Percentiles rank a stretch among this genome's conserved stretches.
phyloP scores from a whole-genome alignment of 2,113 vertebrate genomes.

The Stercorarius parasiticus region DNA sequence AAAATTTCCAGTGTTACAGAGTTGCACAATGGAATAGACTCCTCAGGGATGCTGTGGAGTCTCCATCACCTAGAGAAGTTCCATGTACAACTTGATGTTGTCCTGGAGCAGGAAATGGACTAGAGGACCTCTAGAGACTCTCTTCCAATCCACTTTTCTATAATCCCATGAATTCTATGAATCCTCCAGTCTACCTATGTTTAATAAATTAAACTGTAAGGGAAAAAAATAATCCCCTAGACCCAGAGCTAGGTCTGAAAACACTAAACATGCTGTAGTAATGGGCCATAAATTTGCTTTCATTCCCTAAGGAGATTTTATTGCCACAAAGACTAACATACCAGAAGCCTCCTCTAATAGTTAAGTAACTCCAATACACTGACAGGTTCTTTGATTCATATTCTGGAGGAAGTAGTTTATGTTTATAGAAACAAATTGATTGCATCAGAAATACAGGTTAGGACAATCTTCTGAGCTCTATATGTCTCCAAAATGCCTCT shows the following conservation, averaged over 20 bases:
- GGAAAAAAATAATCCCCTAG: background rate
- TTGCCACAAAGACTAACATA: constrained; percentile 7
- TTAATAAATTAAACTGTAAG: constrained; percentile 17
- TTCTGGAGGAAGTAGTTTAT: background rate
- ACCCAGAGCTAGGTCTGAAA: background rate
- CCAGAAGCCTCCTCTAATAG: background rate
- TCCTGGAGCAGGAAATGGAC: background rate
- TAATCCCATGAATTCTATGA: background rate
- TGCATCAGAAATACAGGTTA: background rate
- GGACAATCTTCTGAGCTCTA: background rate
- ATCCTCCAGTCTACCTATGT: background rate
- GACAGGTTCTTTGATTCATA: constrained; percentile 27
- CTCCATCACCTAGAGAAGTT: background rate
- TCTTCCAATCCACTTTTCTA: background rate
- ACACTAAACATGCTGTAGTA: background rate
- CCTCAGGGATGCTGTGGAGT: background rate
- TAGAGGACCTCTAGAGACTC: background rate
- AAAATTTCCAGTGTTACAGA: background rate
- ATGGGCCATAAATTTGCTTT: constrained; percentile 37
- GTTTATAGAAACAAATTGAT: constrained; percentile 1
- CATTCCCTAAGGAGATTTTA: constrained; percentile 1
- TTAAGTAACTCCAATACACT: background rate
- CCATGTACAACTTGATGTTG: background rate
- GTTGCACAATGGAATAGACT: background rate
- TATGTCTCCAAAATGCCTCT: background rate